phyloP scores from a whole-genome alignment of 37 sponge, comb jelly and placozoan species.

The Eunapius fragilis region DNA sequence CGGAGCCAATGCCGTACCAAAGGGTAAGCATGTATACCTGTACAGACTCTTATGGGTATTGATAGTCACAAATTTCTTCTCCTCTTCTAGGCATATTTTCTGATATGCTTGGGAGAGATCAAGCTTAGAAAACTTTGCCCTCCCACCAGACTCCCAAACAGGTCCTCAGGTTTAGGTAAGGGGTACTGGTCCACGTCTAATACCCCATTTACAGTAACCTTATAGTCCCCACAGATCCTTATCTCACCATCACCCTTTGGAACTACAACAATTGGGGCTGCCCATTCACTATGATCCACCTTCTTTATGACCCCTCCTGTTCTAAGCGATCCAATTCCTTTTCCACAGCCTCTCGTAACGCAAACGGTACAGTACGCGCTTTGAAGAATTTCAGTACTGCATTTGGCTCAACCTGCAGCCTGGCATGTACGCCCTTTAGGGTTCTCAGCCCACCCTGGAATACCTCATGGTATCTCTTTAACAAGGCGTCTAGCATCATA shows the following conservation, averaged over 20 bases:
- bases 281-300: slow-evolving; percentile 60
- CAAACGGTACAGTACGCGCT: slow-evolving; percentile 29
- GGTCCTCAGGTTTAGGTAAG: too few relatives aligned
- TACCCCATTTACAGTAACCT: slow-evolving; percentile 53
- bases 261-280: slow-evolving; percentile 64
- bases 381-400: slow-evolving; percentile 5
- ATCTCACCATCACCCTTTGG: slow-evolving; percentile 47
- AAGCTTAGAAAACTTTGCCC: too few relatives aligned
- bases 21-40: slow-evolving; percentile 10
- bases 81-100: too few relatives aligned
- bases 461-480: slow-evolving; percentile 9
- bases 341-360: slow-evolving; percentile 10
- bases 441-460: slow-evolving; percentile 18
- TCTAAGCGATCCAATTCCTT: slow-evolving; percentile 31
- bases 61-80: too few relatives aligned
- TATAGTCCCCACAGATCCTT: slow-evolving; percentile 58
- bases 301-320: slow-evolving; percentile 29
- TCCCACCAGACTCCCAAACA: too few relatives aligned
- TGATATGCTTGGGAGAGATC: too few relatives aligned
- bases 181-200: slow-evolving; percentile 50
- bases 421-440: slow-evolving; percentile 4
- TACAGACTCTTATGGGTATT: too few relatives aligned
- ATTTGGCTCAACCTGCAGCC: slow-evolving; percentile 5
- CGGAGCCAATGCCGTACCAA: slow-evolving; percentile 40
- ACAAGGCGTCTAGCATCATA: neutral